Percentiles rank a stretch among this genome's conserved stretches.
phyloP scores from a whole-genome alignment of 2,888 invertebrate species.

The Lithophane leautieri region DNA sequence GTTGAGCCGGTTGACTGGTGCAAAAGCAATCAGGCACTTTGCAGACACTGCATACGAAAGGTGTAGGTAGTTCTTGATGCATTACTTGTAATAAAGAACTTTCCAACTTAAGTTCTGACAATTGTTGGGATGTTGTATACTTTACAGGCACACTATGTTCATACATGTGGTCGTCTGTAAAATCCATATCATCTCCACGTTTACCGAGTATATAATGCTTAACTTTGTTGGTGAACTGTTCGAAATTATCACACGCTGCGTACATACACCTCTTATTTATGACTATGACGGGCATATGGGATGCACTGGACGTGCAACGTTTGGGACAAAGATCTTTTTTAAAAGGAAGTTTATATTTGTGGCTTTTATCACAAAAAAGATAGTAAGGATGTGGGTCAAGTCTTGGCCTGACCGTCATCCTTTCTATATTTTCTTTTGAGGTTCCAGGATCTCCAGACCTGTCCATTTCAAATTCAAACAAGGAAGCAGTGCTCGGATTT shows the following conservation, averaged over 20 bases:
- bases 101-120: conserved; percentile 78
- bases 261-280: conserved; percentile 84
- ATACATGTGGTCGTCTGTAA: conserved; percentile 78
- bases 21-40: conserved; percentile 69
- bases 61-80: conserved; percentile 78
- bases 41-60: conserved; percentile 75
- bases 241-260: conserved; percentile 83
- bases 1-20: not conserved
- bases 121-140: conserved; percentile 72
- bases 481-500: conserved; percentile 76
- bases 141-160: conserved; percentile 77
- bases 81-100: conserved; percentile 83
- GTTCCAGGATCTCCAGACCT: conserved; percentile 66
- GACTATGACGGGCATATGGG: conserved; percentile 82
- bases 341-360: conserved; percentile 74
- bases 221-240: conserved; percentile 78
- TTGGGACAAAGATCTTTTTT: conserved; percentile 80
- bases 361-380: conserved; percentile 80
- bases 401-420: conserved; percentile 10
- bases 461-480: conserved; percentile 74
- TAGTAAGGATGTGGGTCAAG: conserved; percentile 81
- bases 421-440: too few species aligned
- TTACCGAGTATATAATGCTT: conserved; percentile 75
- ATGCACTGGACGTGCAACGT: conserved; percentile 80
- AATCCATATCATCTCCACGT: conserved; percentile 76